phyloP scores from a whole-genome alignment of 2,113 vertebrate genomes.

The Semnornis frantzii region DNA sequence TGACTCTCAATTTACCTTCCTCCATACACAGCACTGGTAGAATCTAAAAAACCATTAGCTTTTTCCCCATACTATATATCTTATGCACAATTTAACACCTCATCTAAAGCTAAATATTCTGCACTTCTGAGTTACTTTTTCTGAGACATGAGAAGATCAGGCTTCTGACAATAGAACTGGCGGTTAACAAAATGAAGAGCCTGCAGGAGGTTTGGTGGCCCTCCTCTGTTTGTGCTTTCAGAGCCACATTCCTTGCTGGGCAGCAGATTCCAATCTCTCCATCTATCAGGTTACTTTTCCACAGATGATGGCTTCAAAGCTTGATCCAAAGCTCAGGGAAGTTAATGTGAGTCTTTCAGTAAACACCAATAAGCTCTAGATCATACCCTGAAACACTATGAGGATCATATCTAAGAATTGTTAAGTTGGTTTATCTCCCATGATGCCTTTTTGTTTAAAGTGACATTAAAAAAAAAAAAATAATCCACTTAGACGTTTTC shows the following conservation, averaged over 20 bases:
- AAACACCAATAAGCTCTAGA: constrained; percentile 20
- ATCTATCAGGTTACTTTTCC: constrained; percentile 65
- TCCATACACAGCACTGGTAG: background rate
- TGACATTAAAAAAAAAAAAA: background rate
- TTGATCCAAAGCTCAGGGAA: background rate
- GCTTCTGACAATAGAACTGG: background rate
- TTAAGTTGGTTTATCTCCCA: constrained; percentile 31
- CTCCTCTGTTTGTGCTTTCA: constrained; percentile 25
- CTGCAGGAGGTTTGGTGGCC: constrained; percentile 51
- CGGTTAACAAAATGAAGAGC: background rate
- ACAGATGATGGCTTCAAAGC: constrained; percentile 21
- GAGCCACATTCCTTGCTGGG: constrained; percentile 27
- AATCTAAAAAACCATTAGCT: background rate
- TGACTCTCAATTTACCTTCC: background rate
- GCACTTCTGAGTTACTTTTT: background rate
- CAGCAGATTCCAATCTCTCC: constrained; percentile 62
- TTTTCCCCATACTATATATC: background rate
- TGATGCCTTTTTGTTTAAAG: constrained; percentile 38
- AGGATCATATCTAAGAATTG: background rate
- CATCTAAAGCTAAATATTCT: background rate
- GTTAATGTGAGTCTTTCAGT: constrained; percentile 13
- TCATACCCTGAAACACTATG: constrained; percentile 13
- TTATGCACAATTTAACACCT: background rate
- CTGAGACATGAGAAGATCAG: background rate
- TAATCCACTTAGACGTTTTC: background rate